Evolutionary conservation across 2,113 vertebrate genomes (phyloP).

Genomic region (Hemicordylus capensis): DNA sequence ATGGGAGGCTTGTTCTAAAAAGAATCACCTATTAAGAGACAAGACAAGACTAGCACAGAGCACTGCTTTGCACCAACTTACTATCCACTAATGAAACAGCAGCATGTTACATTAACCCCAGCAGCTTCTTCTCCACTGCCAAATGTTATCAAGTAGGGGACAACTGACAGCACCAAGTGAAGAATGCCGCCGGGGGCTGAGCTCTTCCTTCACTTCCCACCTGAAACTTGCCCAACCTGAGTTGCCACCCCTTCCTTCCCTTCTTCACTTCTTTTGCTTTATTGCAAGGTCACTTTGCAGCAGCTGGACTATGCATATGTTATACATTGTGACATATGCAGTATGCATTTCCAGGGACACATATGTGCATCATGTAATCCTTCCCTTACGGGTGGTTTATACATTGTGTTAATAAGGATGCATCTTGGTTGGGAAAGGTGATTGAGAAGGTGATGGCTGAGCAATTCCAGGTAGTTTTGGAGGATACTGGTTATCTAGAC

Average conservation of each 20-base stretch:
- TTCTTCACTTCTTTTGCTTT: background rate
- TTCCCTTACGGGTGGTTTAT: background rate
- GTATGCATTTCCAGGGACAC: background rate
- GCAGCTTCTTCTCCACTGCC: background rate
- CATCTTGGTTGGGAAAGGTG: too few relatives aligned
- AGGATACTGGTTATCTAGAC: too few relatives aligned
- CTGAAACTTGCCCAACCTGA: background rate
- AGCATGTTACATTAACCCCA: background rate
- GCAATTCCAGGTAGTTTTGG: too few relatives aligned
- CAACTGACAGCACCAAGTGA: background rate
- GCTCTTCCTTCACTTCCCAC: too few relatives aligned
- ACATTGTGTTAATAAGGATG: background rate
- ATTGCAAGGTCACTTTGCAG: background rate
- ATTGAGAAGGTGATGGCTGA: too few relatives aligned
- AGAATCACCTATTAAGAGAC: background rate
- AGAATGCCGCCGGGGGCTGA: too few relatives aligned
- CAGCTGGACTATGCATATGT: background rate
- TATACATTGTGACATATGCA: background rate
- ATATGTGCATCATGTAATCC: background rate
- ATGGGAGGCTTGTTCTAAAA: slow-evolving; percentile 9
- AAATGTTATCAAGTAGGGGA: too few relatives aligned
- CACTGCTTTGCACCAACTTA: background rate
- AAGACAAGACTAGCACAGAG: background rate
- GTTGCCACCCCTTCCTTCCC: background rate
- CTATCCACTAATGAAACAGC: background rate